These are phyloP conservation scores for Falco punctatus DNA, from an alignment of 2,113 vertebrate genomes.

Conservation along the genomic window DNA sequence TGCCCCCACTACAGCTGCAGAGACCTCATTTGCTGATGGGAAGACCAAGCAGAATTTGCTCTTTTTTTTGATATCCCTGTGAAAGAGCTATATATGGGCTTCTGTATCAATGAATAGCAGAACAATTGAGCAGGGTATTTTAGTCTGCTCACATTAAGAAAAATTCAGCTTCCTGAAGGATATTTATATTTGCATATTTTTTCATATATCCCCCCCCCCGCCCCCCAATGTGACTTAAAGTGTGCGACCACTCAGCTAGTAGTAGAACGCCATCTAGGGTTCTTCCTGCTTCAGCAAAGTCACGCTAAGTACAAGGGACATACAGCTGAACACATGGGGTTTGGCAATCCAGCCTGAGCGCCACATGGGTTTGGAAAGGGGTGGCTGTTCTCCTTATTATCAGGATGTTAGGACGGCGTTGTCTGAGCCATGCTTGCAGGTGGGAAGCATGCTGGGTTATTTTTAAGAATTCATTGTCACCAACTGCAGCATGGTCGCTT, in stretches of 20 bases:
- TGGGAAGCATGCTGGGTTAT: neutral
- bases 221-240: neutral
- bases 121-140: neutral
- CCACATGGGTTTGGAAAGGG: neutral
- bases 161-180: neutral
- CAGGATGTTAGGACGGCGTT: neutral
- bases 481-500: accelerated
- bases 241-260: neutral
- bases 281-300: neutral
- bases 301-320: accelerated
- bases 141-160: neutral
- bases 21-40: neutral
- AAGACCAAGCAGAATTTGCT: neutral
- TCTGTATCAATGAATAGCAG: neutral
- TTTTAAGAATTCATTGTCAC: neutral
- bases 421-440: neutral
- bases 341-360: accelerated
- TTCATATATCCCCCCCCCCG: neutral
- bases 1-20: neutral
- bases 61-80: neutral
- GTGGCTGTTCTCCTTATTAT: accelerated
- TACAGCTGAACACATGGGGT: accelerated
- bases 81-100: neutral
- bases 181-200: neutral
- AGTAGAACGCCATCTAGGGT: neutral